Conservation (phyloP, 2,797 vertebrate genomes). For the Anguilla anguilla region DNA sequence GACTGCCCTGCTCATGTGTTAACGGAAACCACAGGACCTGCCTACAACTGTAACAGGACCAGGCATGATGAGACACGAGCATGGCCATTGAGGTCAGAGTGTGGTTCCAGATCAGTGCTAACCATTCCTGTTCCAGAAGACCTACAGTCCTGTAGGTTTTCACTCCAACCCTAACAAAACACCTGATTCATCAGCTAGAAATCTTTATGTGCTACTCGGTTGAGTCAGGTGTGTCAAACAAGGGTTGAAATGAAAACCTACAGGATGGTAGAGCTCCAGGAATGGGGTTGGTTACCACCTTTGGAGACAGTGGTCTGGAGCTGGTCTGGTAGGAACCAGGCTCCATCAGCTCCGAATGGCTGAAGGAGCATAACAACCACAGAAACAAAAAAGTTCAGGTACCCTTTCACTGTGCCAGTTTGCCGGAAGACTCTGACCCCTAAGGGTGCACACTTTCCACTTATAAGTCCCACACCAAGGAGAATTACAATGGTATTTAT, state of each 20-base stretch:
- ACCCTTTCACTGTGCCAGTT: not conserved
- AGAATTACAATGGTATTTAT: not conserved
- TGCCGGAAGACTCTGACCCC: not conserved
- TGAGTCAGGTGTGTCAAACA: too few relatives aligned
- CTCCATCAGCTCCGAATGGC: not conserved
- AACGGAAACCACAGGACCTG: not conserved
- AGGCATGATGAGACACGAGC: not conserved
- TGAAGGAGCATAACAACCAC: not conserved
- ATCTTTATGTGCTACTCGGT: too few relatives aligned
- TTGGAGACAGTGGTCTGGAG: not conserved
- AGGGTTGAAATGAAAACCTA: too few relatives aligned
- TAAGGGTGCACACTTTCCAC: not conserved
- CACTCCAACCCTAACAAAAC: too few relatives aligned
- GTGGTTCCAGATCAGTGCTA: not conserved
- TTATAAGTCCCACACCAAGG: not conserved
- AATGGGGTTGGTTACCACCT: too few relatives aligned
- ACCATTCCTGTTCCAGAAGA: too few relatives aligned
- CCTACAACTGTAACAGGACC: not conserved
- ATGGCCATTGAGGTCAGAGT: not conserved
- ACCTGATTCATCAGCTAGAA: too few relatives aligned
- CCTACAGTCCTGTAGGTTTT: too few relatives aligned
- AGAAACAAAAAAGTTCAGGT: not conserved
- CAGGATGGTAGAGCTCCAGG: too few relatives aligned
- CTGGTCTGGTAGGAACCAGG: not conserved
- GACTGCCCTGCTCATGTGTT: not conserved